Base-by-base conservation (phyloP, 30 jellyfish, hydroid and myxozoan genomes). In the Clytia hemisphaerica region DNA sequence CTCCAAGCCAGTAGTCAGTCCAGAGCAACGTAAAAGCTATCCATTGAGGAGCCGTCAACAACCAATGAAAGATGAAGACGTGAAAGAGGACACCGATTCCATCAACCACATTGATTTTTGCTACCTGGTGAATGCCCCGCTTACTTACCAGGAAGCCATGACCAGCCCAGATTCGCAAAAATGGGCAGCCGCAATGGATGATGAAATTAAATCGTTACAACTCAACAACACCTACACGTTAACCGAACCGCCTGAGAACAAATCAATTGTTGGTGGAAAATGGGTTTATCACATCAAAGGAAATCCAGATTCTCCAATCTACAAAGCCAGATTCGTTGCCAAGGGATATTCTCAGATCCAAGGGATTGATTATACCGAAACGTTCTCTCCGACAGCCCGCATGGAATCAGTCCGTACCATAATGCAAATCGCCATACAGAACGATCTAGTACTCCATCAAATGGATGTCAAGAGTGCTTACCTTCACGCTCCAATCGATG, bases 381-480 rank as follows among this genome's bases (percentile, higher is more conserved):
- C 66, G 40, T 30, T 66, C 69, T 66, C 75, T 2, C 78, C 78
- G 25, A 40, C 75, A 42, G 63, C 78, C 2, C 38, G 70, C 18
- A 66, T 66, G 78, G 76, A 66, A 26, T 66, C 70, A 3, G 76
- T 66, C 3, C 16, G 78, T 37, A 14, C 38, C 2, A 68, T 66
- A 3, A 19, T 66, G n/a, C 78, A 66, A 37, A 37, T 66, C 15
- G 78, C 78, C 4, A 30, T 44, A 7, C 78, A 66, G 25, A 37
- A 66, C 19, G 78, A 66, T 22, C 32, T 24, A 45, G 2, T 36
- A 16, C 9, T 36, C 21, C 45, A 66, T 6, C 70, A 66, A 66
- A 66, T 66, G 73, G 70, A 66, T 66, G 78, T 66, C 9, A 66
- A 66, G 28, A 14, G 78, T 5, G 78, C 78, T 4, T 66, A 66